Evolutionary conservation across 1,140 invertebrate genomes (phyloP), one percentile per base, ranked within the genome.

Genomic region (Heterodera schachtii): DNA sequence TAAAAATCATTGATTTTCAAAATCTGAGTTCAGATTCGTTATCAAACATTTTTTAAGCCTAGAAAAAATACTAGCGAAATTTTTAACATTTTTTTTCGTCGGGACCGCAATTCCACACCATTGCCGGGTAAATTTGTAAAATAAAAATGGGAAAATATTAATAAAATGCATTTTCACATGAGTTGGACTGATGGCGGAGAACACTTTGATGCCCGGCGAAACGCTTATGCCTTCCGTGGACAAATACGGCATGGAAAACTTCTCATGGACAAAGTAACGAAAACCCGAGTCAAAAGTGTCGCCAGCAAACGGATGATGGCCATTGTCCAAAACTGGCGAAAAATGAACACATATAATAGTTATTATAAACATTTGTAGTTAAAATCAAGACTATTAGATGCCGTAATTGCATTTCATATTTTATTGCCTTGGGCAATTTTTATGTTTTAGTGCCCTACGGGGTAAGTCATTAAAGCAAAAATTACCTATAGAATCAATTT

Each of bases 211-310:
- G 7, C 87, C 88, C 2, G 88, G 87, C 13, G 86, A 89, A 5
- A 89, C 88, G 74, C 82, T 84, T 49, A 90, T 89, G 6, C 88
- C 88, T 69, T 89, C 88, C 6, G 85, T 86, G 5, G 85, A 78
- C 11, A 89, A 70, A 70, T 85, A 87, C 9, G 88, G 84, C 44
- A 86, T 79, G n/a, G 85, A 80, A 60, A 85, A 77, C 13, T 57
- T 47, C 21, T 85, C 76, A 79, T 90, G 87, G 43, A 90, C 84
- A 57, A 86, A 88, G 73, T 83, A 88, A 44, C 86, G 82, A 73
- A 87, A 88, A 21, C 87, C 87, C 67, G 80, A 86, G 73, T 88
- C 87, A 69, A 88, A 88, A 66, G 76, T 81, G 60, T 31, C 31
- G 31, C 85, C 85, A 16, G 84, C 76, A 73, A 87, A 86, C 0